Evolutionary conservation across 2,113 vertebrate genomes (phyloP).

Genomic region (Scortum barcoo): DNA sequence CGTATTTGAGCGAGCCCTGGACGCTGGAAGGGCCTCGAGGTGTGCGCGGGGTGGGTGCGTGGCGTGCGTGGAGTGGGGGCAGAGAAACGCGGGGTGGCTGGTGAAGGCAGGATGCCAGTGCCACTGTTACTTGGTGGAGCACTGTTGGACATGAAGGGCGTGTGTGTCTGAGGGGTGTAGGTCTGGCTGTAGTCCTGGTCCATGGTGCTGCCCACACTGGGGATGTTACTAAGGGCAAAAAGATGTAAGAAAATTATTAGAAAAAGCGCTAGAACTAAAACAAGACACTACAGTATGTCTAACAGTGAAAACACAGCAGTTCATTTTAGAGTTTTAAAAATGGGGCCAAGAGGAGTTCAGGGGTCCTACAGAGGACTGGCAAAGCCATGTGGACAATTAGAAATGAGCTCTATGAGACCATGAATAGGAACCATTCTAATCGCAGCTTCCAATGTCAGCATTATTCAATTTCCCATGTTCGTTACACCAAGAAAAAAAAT

Average conservation of each 20-base stretch:
- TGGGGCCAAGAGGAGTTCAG: background rate
- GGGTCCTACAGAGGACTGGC: background rate
- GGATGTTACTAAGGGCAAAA: constrained; percentile 77
- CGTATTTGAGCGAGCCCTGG: constrained; percentile 96
- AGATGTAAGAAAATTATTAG: constrained; percentile 18
- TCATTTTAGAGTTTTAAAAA: background rate
- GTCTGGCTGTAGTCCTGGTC: constrained; percentile 95
- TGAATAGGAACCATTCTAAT: background rate
- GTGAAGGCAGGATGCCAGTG: constrained; percentile 94
- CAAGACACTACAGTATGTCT: background rate
- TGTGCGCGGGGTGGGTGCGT: constrained; percentile 95
- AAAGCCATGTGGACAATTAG: background rate
- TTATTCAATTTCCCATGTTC: background rate
- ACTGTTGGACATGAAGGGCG: constrained; percentile 94
- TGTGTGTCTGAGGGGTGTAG: constrained; percentile 96
- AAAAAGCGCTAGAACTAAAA: background rate
- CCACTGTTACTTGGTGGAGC: constrained; percentile 96
- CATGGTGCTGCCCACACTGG: constrained; percentile 91
- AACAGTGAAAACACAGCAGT: background rate
- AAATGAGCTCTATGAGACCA: background rate
- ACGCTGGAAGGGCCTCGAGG: constrained; percentile 95
- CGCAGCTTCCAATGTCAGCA: background rate
- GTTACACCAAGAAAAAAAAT: background rate
- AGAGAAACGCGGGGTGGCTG: constrained; percentile 94
- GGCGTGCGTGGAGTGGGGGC: constrained; percentile 95